Conservation (phyloP, 2,888 invertebrate genomes). For the Meiosimyza decipiens region DNA sequence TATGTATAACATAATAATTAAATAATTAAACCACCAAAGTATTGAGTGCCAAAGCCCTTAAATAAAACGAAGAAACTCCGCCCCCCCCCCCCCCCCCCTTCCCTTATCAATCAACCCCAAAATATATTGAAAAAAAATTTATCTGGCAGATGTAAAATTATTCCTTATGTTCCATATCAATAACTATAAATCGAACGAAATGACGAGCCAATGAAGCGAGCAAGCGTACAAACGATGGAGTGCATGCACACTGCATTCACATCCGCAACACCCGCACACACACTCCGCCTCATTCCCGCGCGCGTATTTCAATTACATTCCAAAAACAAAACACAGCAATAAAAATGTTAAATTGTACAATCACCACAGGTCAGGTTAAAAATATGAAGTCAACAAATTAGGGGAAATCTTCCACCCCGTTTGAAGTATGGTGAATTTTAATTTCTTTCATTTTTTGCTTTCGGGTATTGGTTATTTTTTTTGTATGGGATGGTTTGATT, state of each 20-base stretch:
- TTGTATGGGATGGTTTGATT: too few relatives aligned
- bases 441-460: not conserved
- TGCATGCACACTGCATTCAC: conserved; percentile 11
- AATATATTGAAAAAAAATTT: not conserved
- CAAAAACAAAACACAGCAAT: not conserved
- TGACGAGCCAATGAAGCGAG: not conserved
- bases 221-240: conserved; percentile 1
- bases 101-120: too few relatives aligned
- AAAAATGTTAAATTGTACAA: not conserved
- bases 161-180: conserved; percentile 1
- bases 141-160: conserved; percentile 17
- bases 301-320: not conserved
- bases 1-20: conserved; percentile 4
- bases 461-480: too few relatives aligned
- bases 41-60: not conserved
- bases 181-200: conserved; percentile 17
- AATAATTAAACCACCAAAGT: not conserved
- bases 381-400: too few relatives aligned
- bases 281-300: conserved; percentile 8
- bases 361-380: not conserved
- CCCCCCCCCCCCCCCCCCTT: too few relatives aligned
- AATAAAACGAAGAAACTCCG: too few relatives aligned
- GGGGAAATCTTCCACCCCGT: not conserved
- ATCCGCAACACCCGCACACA: conserved; percentile 1
- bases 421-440: conserved; percentile 5